A percentile compares a stretch with the other conserved stretches of the same genome.
These are phyloP conservation scores for Fragum fragum DNA, from an alignment of 2,888 invertebrate species.

Conservation along the genomic window DNA sequence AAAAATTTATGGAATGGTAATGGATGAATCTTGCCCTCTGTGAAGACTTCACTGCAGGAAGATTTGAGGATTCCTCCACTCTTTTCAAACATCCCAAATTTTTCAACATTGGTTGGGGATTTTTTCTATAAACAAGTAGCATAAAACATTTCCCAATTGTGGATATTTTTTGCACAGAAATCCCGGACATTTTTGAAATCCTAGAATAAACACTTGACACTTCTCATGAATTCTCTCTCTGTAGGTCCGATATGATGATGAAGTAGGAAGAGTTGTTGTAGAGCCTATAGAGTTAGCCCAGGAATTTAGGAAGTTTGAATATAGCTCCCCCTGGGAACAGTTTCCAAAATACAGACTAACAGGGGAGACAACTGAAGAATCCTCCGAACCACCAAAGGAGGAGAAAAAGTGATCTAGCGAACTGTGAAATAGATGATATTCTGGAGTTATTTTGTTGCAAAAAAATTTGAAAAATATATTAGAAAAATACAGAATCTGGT, in stretches of 20 bases:
- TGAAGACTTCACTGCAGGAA: no score
- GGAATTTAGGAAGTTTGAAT: conserved; percentile 98
- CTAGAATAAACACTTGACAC: no score
- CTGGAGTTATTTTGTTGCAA: no score
- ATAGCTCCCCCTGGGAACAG: conserved; percentile 99
- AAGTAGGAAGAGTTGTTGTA: conserved; percentile 97
- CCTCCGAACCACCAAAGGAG: conserved; percentile 37
- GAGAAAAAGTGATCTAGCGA: conserved; percentile 27
- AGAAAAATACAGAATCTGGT: no score
- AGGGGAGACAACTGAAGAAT: conserved; percentile 50
- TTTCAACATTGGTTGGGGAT: background rate
- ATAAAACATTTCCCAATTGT: background rate
- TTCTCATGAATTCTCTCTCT: background rate
- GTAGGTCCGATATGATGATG: conserved; percentile 98
- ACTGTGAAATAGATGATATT: background rate
- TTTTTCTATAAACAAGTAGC: background rate
- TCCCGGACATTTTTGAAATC: no score
- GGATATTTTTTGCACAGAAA: no score
- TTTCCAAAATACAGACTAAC: conserved; percentile 91
- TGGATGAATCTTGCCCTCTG: no score
- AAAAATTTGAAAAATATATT: no score
- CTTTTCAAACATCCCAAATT: no score
- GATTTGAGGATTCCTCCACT: no score
- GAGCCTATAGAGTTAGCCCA: conserved; percentile 99
- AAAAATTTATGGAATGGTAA: no score